Evolutionary conservation across 1,140 invertebrate genomes (phyloP).

Genomic region (Varroa destructor): DNA sequence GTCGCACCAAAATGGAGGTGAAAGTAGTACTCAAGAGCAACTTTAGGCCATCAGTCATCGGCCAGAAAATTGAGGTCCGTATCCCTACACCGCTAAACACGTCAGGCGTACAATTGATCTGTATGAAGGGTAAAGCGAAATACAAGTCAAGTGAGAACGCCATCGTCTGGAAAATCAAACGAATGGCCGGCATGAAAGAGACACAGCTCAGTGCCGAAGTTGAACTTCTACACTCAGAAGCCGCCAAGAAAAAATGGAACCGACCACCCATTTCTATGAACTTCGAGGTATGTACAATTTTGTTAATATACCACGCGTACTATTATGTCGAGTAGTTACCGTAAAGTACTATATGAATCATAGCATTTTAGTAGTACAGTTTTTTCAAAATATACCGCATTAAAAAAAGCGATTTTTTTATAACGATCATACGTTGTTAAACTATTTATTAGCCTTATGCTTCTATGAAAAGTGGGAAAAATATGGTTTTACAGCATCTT

Average conservation of each 20-base stretch:
- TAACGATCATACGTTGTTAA: too few relatives aligned
- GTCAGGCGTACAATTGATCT: slow-evolving; percentile 94
- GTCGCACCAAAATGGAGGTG: slow-evolving; percentile 97
- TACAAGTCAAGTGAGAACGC: slow-evolving; percentile 99
- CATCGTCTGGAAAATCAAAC: slow-evolving; percentile 99
- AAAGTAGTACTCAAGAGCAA: slow-evolving; percentile 99
- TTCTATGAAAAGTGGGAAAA: too few relatives aligned
- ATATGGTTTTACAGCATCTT: too few relatives aligned
- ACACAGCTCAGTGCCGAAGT: slow-evolving; percentile 98
- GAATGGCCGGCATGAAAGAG: slow-evolving; percentile 99
- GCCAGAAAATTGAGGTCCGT: slow-evolving; percentile 98
- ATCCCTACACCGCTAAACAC: slow-evolving; percentile 98
- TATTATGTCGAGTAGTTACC: neutral
- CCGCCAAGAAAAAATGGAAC: slow-evolving; percentile 96
- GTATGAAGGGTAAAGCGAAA: slow-evolving; percentile 97
- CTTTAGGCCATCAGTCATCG: slow-evolving; percentile 92
- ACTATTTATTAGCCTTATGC: too few relatives aligned
- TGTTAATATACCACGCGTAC: neutral
- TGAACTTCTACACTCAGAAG: slow-evolving; percentile 93
- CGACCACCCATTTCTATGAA: slow-evolving; percentile 99
- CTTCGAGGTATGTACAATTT: slow-evolving; percentile 64
- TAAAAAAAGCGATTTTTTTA: too few relatives aligned
- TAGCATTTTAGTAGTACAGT: neutral
- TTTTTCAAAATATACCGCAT: too few relatives aligned
- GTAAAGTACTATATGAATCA: neutral